Evolutionary conservation across 2,797 vertebrate species (phyloP), one percentile per base, ranked within the genome.

Genomic region (Mionectes olivaceus): DNA sequence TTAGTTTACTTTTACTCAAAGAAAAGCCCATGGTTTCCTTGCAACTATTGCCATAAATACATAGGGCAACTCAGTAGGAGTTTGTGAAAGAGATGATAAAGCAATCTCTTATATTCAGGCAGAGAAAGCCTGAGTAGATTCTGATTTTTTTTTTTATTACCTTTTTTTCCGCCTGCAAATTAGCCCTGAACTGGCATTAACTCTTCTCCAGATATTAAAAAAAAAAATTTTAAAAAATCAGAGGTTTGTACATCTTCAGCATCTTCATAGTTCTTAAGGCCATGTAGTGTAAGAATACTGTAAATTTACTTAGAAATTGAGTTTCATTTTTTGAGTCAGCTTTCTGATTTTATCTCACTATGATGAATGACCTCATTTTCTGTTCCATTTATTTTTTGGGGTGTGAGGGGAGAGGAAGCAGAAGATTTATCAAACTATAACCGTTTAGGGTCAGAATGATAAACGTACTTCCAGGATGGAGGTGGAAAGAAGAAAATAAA

Each of bases 311-410:
- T 33, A 41, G 46, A 68, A 83, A 85, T 5, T 37, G n/a, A 56
- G 23, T 82, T 90, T 76, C 5, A 37, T 76, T 79, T 85, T 21
- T 68, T 84, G 56, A 71, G 21, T 75, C 11, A 80, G 37, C 13
- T 86, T 92, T 65, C 21, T 85, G 39, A 39, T 86, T 83, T 92
- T 84, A 79, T 93, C 52, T 70, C 11, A 27, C 27, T 78, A 19
- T 94, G 74, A 79, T 89, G 60, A 67, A 92, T 64, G 53, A 91
- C n/a, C 43, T 88, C 22, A 35, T 88, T 83, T 89, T 95, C 35
- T 56, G 11, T 86, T 83, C 83, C 23, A 52, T 87, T 79, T 83
- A 44, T 83, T 74, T 83, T 22, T 19, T 84, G 55, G 6, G 8
- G 2, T 8, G n/a, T 44, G 10, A 68, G 19, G 44, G 6, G 8